These are phyloP conservation scores for Aspidiotus rigidus DNA, from an alignment of 2,888 invertebrate species.

Conservation along the genomic window DNA sequence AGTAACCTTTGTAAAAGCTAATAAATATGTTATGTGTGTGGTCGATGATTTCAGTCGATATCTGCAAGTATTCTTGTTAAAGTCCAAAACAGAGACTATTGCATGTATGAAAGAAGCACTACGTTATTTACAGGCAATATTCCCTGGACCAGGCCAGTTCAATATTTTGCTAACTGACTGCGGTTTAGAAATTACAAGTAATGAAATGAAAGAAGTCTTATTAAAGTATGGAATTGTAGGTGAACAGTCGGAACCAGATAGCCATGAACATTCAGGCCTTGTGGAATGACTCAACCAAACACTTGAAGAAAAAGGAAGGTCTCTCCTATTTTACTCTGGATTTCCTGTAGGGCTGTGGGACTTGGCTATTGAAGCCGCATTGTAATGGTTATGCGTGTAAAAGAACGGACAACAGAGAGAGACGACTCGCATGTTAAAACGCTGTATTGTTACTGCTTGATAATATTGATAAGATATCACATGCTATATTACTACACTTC, in stretches of 20 bases:
- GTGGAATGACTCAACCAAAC: not conserved
- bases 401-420: too few species aligned
- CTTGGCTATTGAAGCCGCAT: not conserved
- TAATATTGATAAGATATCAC: too few species aligned
- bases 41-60: constrained; percentile 1
- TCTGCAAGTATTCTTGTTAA: not conserved
- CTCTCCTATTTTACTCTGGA: not conserved
- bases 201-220: not conserved
- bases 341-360: not conserved
- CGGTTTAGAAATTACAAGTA: not conserved
- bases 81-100: not conserved
- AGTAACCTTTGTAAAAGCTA: not conserved
- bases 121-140: not conserved
- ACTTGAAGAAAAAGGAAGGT: not conserved
- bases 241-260: not conserved
- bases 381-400: too few species aligned
- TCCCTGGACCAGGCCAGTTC: constrained; percentile 11
- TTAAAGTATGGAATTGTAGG: not conserved
- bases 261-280: not conserved
- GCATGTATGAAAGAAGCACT: not conserved
- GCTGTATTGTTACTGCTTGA: too few species aligned
- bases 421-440: too few species aligned
- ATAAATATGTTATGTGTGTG: not conserved
- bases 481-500: too few species aligned
- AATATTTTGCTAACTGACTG: not conserved